phyloP scores from a whole-genome alignment of 2,113 vertebrate species.

The Capreolus pygargus region DNA sequence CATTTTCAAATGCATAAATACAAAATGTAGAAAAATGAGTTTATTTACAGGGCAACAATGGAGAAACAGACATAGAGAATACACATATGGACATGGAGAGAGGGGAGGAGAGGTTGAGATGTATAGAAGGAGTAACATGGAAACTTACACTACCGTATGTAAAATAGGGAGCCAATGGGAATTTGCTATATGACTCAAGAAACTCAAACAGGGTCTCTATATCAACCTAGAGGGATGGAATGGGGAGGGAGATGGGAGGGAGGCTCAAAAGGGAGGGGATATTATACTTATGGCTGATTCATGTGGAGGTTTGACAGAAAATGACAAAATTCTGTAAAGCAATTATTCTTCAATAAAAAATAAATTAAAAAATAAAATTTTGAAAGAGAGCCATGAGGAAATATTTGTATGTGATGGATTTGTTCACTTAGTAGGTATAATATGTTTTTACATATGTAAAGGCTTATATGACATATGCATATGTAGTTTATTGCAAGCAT shows the following conservation, averaged over 20 bases:
- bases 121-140: neutral
- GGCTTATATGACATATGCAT: neutral
- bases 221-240: neutral
- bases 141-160: neutral
- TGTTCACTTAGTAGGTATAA: neutral
- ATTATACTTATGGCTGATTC: neutral
- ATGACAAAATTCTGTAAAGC: neutral
- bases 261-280: neutral
- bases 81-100: neutral
- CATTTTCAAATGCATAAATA: neutral
- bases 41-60: neutral
- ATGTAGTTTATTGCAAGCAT: neutral
- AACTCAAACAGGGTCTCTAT: neutral
- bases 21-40: neutral
- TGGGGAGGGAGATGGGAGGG: neutral
- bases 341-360: neutral
- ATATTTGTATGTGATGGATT: neutral
- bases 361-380: neutral
- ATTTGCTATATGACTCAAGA: neutral
- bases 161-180: neutral
- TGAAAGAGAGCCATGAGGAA: neutral
- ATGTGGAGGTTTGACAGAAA: neutral
- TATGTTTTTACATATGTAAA: neutral
- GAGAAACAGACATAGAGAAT: neutral
- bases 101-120: neutral